phyloP scores from a whole-genome alignment of 2,113 vertebrate genomes.

The Ursus arctos region DNA sequence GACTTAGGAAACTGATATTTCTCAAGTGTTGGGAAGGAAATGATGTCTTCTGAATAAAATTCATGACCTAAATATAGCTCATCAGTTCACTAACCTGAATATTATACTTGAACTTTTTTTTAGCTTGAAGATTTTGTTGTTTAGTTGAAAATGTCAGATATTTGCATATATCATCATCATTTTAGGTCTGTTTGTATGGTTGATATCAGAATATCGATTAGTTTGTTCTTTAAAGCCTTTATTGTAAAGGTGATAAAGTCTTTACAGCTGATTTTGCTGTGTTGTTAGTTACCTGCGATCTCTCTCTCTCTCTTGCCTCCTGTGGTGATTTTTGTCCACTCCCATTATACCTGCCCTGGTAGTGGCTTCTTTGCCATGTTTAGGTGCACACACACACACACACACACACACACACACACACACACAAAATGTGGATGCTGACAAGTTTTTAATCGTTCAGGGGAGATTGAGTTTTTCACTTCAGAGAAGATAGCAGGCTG shows the following conservation, averaged over 20 bases:
- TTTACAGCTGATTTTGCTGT: slow-evolving; percentile 52
- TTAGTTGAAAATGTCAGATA: slow-evolving; percentile 1
- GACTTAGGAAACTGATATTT: slow-evolving; percentile 59
- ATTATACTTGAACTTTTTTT: not conserved
- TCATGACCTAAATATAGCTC: slow-evolving; percentile 27
- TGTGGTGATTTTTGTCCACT: not conserved
- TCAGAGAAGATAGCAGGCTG: not conserved
- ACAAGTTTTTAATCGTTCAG: not conserved
- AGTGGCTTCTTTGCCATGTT: not conserved
- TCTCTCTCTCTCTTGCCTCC: not conserved
- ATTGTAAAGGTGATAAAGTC: not conserved
- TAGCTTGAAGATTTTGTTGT: not conserved
- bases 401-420: not conserved
- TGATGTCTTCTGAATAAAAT: slow-evolving; percentile 61
- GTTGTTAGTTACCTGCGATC: not conserved
- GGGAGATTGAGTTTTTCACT: not conserved
- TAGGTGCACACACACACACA: not conserved
- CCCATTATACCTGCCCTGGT: not conserved
- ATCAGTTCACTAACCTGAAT: slow-evolving; percentile 23
- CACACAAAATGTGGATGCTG: not conserved
- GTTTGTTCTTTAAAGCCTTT: not conserved
- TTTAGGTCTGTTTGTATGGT: not conserved
- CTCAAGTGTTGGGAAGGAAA: slow-evolving; percentile 64
- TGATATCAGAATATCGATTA: not conserved
- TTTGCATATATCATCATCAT: not conserved